Percentiles rank a stretch among this genome's conserved stretches.
Evolutionary conservation across 2,888 invertebrate genomes (phyloP).

Genomic region (Tridacna gigas): DNA sequence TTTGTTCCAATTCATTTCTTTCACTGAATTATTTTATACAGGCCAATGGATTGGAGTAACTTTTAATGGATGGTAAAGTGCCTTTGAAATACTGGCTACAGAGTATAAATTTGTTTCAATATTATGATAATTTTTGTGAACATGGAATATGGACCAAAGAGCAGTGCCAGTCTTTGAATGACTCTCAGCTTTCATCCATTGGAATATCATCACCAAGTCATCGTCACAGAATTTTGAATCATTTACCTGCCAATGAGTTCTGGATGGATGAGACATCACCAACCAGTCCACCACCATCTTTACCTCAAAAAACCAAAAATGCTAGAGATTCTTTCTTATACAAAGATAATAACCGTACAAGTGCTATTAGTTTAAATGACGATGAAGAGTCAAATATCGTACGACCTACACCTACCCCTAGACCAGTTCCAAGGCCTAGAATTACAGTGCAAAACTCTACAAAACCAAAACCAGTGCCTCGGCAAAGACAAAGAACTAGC

Average conservation of each 20-base stretch:
- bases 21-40: neutral
- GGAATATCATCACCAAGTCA: constrained; percentile 44
- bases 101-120: constrained; percentile 51
- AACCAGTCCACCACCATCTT: constrained; percentile 19
- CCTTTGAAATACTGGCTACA: constrained; percentile 54
- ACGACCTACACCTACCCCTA: constrained; percentile 18
- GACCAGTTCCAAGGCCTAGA: constrained; percentile 34
- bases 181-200: constrained; percentile 30
- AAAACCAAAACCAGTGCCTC: constrained; percentile 42
- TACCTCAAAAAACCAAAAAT: constrained; percentile 38
- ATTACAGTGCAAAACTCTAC: constrained; percentile 16
- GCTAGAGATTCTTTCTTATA: constrained; percentile 32
- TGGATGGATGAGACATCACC: constrained; percentile 26
- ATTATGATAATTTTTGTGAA: constrained; percentile 34
- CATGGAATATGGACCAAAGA: constrained; percentile 35
- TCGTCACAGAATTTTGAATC: constrained; percentile 46
- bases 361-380: neutral
- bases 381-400: neutral
- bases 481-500: constrained; percentile 14
- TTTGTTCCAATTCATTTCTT: neutral
- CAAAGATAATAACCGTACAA: neutral
- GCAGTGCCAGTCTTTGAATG: constrained; percentile 41
- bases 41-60: neutral
- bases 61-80: constrained; percentile 35
- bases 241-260: constrained; percentile 43